Evolutionary conservation across 2,888 invertebrate genomes (phyloP), one percentile per base, ranked within the genome.

Genomic region (Eupeodes latifasciatus): DNA sequence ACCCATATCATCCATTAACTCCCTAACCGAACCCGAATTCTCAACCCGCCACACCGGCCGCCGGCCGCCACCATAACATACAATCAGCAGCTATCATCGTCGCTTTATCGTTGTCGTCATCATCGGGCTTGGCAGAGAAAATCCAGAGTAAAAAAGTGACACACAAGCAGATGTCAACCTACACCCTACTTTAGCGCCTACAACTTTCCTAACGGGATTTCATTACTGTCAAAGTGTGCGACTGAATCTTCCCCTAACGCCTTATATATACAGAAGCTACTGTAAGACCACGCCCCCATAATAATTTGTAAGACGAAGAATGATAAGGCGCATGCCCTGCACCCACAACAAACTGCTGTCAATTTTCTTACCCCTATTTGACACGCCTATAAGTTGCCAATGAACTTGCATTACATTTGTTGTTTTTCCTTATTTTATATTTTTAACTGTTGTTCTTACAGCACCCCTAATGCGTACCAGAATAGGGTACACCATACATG

Each of bases 301-400:
- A 47, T n/a, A 59, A 72, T 72, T 53, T 53, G 1, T 19, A 12
- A 40, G 57, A 36, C 40, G 5, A 19, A 14, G 40, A n/a, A 11
- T 76, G 53, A 14, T 40, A 84, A 34, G 34, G 87, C 88, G 88
- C 88, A 88, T 88, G 88, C 75, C 40, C 72, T 66, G 44, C 87
- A 84, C 87, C 87, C 85, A 85, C 85, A 47, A 59, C 49, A 59
- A 72, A 72, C 40, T 40, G 47, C 27, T 59, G 72, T 59, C 55
- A 44, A 76, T 53, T 5, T 57, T 27, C 27, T 36, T 75, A 57
- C 57, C 76, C 81, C 84, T 67, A 16, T 51, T 6, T 16, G 87
- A 81, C 87, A 84, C 87, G 88, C 88, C 88, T 78, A 59, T 69
- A 85, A 62, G 62, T 88, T 88, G 88, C 88, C 88, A 88, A 88